phyloP scores from a whole-genome alignment of 2,113 vertebrate species.

The Vimba vimba region DNA sequence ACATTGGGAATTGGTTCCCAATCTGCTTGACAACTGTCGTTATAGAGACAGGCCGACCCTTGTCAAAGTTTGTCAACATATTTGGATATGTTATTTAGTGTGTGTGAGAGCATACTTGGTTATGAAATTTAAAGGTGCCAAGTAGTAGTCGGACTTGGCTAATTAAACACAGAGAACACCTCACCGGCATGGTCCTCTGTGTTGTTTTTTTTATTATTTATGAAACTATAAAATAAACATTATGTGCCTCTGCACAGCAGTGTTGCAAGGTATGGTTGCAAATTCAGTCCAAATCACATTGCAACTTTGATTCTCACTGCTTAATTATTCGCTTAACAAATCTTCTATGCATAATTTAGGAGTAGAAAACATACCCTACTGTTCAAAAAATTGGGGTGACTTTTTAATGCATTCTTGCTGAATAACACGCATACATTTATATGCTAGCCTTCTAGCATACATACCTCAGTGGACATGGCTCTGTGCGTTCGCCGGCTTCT shows the following conservation, averaged over 20 bases:
- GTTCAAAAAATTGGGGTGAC: not conserved
- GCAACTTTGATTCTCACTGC: not conserved
- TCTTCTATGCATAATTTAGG: not conserved
- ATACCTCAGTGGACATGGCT: too few relatives aligned
- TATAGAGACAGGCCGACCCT: not conserved
- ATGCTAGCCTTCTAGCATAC: too few relatives aligned
- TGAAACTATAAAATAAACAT: conserved; percentile 56
- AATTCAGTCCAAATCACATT: not conserved
- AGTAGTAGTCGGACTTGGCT: conserved; percentile 28
- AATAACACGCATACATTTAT: not conserved
- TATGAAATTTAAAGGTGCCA: conserved; percentile 34
- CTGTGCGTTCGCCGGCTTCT: too few relatives aligned
- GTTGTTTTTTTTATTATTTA: conserved; percentile 55
- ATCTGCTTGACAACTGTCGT: conserved; percentile 1
- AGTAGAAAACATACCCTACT: not conserved
- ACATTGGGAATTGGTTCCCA: conserved; percentile 62
- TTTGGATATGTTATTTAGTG: not conserved
- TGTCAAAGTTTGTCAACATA: not conserved
- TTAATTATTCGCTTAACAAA: not conserved
- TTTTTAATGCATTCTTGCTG: not conserved
- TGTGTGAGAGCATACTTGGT: conserved; percentile 28
- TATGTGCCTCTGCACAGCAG: conserved; percentile 41
- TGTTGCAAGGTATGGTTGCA: not conserved
- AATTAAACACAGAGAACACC: conserved; percentile 1
- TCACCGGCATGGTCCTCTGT: not conserved